Conservation (phyloP, 2,113 vertebrate genomes). For the Strigops habroptila region DNA sequence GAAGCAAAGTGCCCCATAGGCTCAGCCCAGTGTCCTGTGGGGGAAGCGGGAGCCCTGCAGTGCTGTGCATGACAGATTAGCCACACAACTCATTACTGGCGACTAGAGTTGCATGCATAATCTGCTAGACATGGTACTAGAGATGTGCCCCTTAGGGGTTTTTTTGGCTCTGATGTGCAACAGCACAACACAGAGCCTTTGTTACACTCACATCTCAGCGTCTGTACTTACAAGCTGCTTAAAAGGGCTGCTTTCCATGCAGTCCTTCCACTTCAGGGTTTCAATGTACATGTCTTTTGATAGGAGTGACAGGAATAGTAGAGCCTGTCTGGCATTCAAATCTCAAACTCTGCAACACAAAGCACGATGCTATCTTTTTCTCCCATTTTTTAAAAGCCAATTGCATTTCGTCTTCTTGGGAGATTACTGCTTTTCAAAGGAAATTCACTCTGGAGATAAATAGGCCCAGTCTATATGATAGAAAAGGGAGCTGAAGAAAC, state of each 20-base stretch:
- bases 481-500: background rate
- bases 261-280: conserved; percentile 1
- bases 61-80: conserved; percentile 46
- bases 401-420: background rate
- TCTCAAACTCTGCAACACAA: conserved; percentile 2
- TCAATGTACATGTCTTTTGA: background rate
- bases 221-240: conserved; percentile 41
- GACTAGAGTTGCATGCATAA: conserved; percentile 54
- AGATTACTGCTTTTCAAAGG: background rate
- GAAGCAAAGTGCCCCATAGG: background rate
- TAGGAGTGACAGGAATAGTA: background rate
- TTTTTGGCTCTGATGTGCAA: conserved; percentile 51
- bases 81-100: conserved; percentile 40
- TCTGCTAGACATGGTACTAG: conserved; percentile 52
- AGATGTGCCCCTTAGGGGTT: conserved; percentile 47
- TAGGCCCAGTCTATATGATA: background rate
- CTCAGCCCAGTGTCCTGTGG: background rate
- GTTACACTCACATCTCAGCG: conserved; percentile 37
- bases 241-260: conserved; percentile 21
- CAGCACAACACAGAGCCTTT: conserved; percentile 57
- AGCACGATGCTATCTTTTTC: background rate
- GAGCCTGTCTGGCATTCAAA: conserved; percentile 33
- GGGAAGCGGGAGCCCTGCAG: background rate
- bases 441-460: background rate
- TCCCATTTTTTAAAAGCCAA: background rate